A percentile compares a stretch with the other conserved stretches of the same genome.
Conservation (phyloP, 2,113 vertebrate species). For the Apteryx owenii region DNA sequence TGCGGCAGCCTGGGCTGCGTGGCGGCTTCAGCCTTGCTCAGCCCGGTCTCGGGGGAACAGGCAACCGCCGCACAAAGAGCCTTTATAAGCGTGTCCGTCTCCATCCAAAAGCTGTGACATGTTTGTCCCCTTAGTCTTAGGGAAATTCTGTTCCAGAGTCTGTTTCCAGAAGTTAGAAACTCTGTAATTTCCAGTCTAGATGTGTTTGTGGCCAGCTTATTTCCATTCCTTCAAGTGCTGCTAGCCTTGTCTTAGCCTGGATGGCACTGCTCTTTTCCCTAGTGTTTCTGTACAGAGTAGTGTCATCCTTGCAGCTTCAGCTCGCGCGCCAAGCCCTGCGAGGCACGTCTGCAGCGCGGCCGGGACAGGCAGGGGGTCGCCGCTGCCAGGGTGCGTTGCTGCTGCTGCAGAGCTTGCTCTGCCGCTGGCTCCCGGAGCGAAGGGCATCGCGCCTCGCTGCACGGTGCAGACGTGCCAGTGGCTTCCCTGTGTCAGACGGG, state of each 20-base stretch:
- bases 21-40: background rate
- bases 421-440: background rate
- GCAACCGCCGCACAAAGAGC: background rate
- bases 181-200: background rate
- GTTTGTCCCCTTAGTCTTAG: background rate
- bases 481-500: accelerated
- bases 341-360: background rate
- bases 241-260: background rate
- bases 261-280: background rate
- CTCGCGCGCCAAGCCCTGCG: background rate
- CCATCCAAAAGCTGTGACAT: background rate
- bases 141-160: background rate
- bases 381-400: background rate
- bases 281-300: accelerated
- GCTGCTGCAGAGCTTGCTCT: background rate
- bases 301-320: background rate
- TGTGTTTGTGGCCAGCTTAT: background rate
- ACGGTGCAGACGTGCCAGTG: accelerated
- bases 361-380: background rate
- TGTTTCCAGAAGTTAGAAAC: background rate
- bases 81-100: accelerated
- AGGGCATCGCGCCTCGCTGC: background rate
- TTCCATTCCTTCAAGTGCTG: background rate
- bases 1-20: background rate
- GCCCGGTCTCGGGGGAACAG: background rate